phyloP scores from a whole-genome alignment of 1,140 invertebrate species.

The Zaprionus nigranus region DNA sequence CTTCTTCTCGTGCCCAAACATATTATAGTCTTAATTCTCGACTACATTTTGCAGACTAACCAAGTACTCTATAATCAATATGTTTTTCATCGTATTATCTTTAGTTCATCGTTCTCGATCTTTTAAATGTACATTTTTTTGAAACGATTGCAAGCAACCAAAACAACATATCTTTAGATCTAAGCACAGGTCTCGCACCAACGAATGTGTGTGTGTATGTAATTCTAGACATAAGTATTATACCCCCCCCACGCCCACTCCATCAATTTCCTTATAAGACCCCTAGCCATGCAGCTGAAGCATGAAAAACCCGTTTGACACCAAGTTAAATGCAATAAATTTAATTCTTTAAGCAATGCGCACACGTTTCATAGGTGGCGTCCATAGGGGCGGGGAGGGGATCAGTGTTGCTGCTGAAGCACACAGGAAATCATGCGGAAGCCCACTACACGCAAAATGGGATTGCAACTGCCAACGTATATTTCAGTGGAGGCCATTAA shows the following conservation, averaged over 20 bases:
- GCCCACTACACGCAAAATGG: slow-evolving; percentile 66
- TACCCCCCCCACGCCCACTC: background rate
- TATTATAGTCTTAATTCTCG: slow-evolving; percentile 46
- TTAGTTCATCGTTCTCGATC: slow-evolving; percentile 52
- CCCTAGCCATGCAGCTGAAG: slow-evolving; percentile 53
- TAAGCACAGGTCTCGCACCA: slow-evolving; percentile 56
- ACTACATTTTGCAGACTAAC: slow-evolving; percentile 24
- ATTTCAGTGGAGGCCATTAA: slow-evolving; percentile 50
- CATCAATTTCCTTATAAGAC: slow-evolving; percentile 27
- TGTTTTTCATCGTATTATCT: slow-evolving; percentile 33
- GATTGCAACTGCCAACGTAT: slow-evolving; percentile 68
- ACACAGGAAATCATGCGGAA: slow-evolving; percentile 58
- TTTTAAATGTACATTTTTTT: slow-evolving; percentile 64
- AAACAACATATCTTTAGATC: slow-evolving; percentile 63
- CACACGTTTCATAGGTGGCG: background rate
- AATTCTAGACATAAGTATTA: slow-evolving; percentile 46
- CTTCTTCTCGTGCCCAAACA: slow-evolving; percentile 4
- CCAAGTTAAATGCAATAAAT: slow-evolving; percentile 70
- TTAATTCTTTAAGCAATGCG: slow-evolving; percentile 38
- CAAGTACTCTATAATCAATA: slow-evolving; percentile 6
- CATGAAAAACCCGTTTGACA: slow-evolving; percentile 63
- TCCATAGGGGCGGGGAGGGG: background rate
- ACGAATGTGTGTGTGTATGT: slow-evolving; percentile 49
- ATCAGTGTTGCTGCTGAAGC: slow-evolving; percentile 13
- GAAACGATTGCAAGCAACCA: slow-evolving; percentile 72